phyloP scores from a whole-genome alignment of 2,888 invertebrate species.

The Venustoraphidia nigricollis region DNA sequence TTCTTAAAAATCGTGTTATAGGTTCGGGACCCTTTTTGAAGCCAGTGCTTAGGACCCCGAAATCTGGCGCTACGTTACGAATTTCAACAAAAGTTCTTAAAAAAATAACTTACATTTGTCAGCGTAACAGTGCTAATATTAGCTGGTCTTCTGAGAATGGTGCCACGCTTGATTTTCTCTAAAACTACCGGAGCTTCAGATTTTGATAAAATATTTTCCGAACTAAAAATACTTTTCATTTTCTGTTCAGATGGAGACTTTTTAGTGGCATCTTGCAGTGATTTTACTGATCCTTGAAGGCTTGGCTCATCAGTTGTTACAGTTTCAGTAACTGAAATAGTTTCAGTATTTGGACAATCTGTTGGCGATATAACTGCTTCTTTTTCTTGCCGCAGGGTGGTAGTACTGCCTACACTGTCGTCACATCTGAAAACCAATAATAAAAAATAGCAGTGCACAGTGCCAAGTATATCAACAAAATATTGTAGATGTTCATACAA shows the following conservation, averaged over 20 bases:
- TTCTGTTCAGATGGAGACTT: constrained; percentile 2
- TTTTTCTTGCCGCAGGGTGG: constrained; percentile 22
- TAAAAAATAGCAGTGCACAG: background rate
- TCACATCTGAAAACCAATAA: constrained; percentile 18
- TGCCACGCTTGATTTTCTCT: background rate
- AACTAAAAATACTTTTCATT: no score
- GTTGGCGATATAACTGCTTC: constrained; percentile 7
- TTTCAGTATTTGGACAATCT: no score
- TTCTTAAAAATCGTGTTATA: no score
- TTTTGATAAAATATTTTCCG: no score
- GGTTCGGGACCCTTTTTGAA: no score
- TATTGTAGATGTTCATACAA: no score
- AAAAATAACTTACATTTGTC: constrained; percentile 39
- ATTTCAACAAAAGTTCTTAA: constrained; percentile 5
- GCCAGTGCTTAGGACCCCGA: no score
- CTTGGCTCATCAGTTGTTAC: constrained; percentile 13
- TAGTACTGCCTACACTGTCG: constrained; percentile 23
- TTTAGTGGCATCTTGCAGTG: constrained; percentile 1
- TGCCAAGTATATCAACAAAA: no score
- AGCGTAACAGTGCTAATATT: constrained; percentile 40
- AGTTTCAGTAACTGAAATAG: constrained; percentile 23
- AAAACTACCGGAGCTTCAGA: no score
- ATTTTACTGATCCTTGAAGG: constrained; percentile 1
- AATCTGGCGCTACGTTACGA: no score
- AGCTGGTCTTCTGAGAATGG: constrained; percentile 26